Base-by-base conservation (phyloP, 2,113 vertebrate genomes). In the Dasyornis broadbenti region DNA sequence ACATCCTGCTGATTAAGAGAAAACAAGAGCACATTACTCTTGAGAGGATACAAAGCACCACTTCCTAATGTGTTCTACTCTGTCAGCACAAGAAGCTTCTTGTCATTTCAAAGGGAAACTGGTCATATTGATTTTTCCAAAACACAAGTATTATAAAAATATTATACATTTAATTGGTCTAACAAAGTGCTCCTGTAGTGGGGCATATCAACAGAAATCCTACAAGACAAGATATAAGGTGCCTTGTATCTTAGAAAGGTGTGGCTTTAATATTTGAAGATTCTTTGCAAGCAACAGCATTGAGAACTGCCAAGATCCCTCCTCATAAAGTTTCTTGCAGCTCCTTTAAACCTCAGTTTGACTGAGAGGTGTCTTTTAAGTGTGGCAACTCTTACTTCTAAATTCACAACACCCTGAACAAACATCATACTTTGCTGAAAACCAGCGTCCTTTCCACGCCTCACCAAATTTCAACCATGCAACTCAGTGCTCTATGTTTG, bases 91-190 rank as follows among this genome's bases (percentile, higher is more conserved):
- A 89, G 19, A n/a, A 35, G 65, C 94, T 44, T 69, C 89, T 90
- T 59, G 73, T 56, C 71, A 40, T 66, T 86, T 80, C 91, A 76
- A 60, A 90, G 71, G 52, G 83, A 88, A 95, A 89, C 70, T 23
- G 79, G 40, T 59, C 83, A 15, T 47, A 92, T 70, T 37, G 72
- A 88, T 92, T 94, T 93, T 91, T 89, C 86, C 82, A 66, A 77
- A 91, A 35, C 45, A 54, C 15, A 15, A 79, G 54, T 70, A 95
- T 94, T 87, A 95, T 71, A 93, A 91, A 91, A 96, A 95, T 90
- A 96, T 90, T 89, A 66, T 7, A 21, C 16, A 53, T 82, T 77
- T 81, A 95, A 94, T 90, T 92, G 87, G 52, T 64, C 86, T 95
- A 95, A 94, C 92, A 49, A 96, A 92, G 57, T n/a, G 52, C 13